A percentile compares a stretch with the other conserved stretches of the same genome.
These are phyloP conservation scores for Drosophila limbata DNA, from an alignment of 2,888 invertebrate genomes.

Conservation along the genomic window DNA sequence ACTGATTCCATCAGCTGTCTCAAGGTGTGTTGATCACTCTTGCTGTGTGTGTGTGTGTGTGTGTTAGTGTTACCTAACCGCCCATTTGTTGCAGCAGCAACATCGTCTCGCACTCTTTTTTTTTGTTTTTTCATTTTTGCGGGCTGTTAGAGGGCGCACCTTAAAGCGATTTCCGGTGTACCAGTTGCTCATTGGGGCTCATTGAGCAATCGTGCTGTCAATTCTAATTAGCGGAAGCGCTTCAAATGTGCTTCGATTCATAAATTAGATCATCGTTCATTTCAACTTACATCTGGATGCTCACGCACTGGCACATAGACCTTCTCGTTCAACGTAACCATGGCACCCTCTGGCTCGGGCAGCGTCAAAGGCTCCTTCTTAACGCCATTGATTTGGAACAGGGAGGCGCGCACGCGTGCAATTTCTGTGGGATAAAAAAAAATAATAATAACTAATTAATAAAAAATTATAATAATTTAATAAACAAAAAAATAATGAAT, in stretches of 20 bases:
- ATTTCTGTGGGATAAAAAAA: constrained; percentile 91
- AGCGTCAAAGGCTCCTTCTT: constrained; percentile 96
- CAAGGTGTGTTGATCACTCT: constrained; percentile 42
- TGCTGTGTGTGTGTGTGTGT: constrained; percentile 23
- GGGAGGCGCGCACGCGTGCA: constrained; percentile 97
- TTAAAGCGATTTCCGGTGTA: constrained; percentile 84
- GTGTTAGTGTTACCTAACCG: constrained; percentile 50
- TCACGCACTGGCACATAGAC: constrained; percentile 99
- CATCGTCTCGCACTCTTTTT: constrained; percentile 44
- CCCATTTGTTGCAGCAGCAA: constrained; percentile 57
- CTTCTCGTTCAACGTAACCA: constrained; percentile 98
- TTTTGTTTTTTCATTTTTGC: constrained; percentile 28
- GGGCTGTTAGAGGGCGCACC: constrained; percentile 75
- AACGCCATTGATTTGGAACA: constrained; percentile 99
- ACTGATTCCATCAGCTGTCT: constrained; percentile 63
- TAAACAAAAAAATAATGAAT: no score
- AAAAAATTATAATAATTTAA: no score
- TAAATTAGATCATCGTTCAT: constrained; percentile 70
- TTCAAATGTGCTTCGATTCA: constrained; percentile 66
- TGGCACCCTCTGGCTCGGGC: constrained; percentile 95
- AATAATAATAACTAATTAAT: no score
- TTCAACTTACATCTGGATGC: constrained; percentile 98
- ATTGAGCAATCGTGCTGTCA: constrained; percentile 73
- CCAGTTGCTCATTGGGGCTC: constrained; percentile 82
- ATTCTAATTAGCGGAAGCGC: constrained; percentile 83